Evolutionary conservation across 2,888 invertebrate species (phyloP), one percentile per base, ranked within the genome.

Genomic region (Drosophila ustulata): DNA sequence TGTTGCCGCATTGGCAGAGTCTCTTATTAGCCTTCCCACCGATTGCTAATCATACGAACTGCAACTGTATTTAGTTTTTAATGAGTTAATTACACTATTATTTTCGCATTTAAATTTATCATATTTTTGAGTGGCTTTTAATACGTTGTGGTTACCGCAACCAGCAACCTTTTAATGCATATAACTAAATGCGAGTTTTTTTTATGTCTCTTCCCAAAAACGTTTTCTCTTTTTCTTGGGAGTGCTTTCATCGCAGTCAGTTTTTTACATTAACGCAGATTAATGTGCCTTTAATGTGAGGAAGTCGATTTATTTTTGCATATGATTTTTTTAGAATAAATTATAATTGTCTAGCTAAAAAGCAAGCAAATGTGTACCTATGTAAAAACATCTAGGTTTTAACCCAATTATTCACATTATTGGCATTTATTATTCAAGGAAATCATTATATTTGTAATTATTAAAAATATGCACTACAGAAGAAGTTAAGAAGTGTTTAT

Each of bases 1-100:
- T 50, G 64, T 26, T 41, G 43, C 30, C 55, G 39, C 11, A 32
- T 30, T 46, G 6, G 30, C 46, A 23, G 30, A 8, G 43, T 55
- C 23, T 55, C n/a, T 55, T n/a, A 56, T 56, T 56, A 45, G 0
- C 25, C 45, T 5, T 2, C 2, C 25, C 2, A 13, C 6, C n/a
- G n/a, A 4, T 2, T 5, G 4, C 4, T 26, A 45, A 56, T 45
- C 45, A 34, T 25, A n/a, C 8, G 5, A 34, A 26, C 13, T 8
- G 34, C 45, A 45, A 45, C 55, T 13, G 18, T 9, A 56, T 56
- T 45, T 45, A 34, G 39, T 41, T 7, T 13, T 3, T 41, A 41
- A 41, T 41, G 18, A 41, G 39, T 13, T 41, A 13, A 41, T 13
- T 41, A 7, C 13, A 41, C 7, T 7, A 41, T 41, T 41, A 41